Evolutionary conservation across 2,797 vertebrate genomes (phyloP).

Genomic region (Myripristis murdjan): DNA sequence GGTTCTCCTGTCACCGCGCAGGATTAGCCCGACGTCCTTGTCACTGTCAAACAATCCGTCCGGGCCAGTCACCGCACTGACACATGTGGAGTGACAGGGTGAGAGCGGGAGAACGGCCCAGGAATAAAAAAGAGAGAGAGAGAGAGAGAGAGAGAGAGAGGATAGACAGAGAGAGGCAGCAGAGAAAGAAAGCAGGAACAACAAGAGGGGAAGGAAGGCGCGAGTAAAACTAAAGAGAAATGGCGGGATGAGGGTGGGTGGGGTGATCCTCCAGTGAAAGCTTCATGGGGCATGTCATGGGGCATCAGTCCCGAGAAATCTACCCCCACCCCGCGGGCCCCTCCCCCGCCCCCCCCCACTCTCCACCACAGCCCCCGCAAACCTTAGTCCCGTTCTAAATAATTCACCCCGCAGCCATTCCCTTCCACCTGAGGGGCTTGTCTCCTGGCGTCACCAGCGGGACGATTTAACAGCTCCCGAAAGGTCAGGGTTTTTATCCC

Average conservation of each 20-base stretch:
- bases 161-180: too few relatives aligned
- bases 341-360: constrained; percentile 20
- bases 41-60: constrained; percentile 60
- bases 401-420: constrained; percentile 88
- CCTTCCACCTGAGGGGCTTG: constrained; percentile 90
- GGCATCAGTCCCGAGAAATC: constrained; percentile 79
- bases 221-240: constrained; percentile 56
- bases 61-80: constrained; percentile 37
- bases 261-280: constrained; percentile 62
- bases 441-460: constrained; percentile 90
- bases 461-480: constrained; percentile 88
- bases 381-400: constrained; percentile 85
- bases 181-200: constrained; percentile 23
- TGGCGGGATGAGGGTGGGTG: constrained; percentile 39
- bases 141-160: constrained; percentile 9
- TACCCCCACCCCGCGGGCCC: constrained; percentile 55
- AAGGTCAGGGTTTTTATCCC: constrained; percentile 84
- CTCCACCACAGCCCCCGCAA: constrained; percentile 20
- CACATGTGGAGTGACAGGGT: constrained; percentile 65
- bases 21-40: constrained; percentile 45
- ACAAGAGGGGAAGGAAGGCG: constrained; percentile 49
- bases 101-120: constrained; percentile 23
- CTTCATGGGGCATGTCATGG: constrained; percentile 79
- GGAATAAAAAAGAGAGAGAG: constrained; percentile 1
- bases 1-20: constrained; percentile 14